Conservation (phyloP, 2,797 vertebrate species). For the Scolopax bukidnonensis region DNA sequence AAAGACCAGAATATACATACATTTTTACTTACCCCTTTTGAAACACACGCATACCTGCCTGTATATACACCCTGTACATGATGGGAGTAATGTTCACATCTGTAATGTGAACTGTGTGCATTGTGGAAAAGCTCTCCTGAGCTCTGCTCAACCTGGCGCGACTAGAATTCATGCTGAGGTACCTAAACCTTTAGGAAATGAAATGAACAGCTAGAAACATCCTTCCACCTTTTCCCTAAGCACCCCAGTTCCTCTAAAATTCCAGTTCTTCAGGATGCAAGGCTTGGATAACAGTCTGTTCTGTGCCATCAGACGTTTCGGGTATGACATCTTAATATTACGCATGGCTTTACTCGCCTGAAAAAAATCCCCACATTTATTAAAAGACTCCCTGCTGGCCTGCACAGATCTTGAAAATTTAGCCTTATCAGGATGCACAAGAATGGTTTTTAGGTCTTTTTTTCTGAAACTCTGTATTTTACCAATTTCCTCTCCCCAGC, state of each 20-base stretch:
- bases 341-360: neutral
- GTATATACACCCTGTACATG: neutral
- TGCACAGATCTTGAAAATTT: neutral
- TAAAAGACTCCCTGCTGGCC: neutral
- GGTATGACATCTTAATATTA: neutral
- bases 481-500: neutral
- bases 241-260: neutral
- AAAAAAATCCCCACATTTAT: accelerated
- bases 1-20: neutral
- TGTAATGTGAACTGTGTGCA: neutral
- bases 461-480: neutral
- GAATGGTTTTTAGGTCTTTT: neutral
- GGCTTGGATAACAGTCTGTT: neutral
- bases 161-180: neutral
- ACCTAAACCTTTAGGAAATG: neutral
- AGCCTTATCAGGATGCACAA: neutral
- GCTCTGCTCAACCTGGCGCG: neutral
- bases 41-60: neutral
- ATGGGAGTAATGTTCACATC: neutral
- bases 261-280: neutral
- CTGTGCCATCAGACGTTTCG: neutral
- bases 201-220: neutral
- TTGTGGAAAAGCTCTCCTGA: neutral
- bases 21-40: neutral
- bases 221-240: neutral